Evolutionary conservation across 2,888 invertebrate genomes (phyloP), one percentile per base, ranked within the genome.

Genomic region (Lacanobia wlatinum): DNA sequence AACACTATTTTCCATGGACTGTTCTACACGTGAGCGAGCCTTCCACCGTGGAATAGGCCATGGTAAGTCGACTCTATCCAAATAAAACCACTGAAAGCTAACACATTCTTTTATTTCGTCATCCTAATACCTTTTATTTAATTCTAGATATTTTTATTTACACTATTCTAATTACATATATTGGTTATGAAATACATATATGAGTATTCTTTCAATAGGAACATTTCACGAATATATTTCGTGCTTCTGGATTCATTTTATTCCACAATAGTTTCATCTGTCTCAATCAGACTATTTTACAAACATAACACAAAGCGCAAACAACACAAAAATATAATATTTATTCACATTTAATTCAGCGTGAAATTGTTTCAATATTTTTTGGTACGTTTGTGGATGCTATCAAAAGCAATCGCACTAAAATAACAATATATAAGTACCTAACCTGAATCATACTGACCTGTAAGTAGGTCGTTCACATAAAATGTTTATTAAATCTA

Each of bases 1-100:
- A 92, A 88, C 87, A 91, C 92, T 95, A 87, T 96, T 95, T 95
- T 95, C 94, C 94, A 96, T 96, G 96, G 95, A 94, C 92, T 94
- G 92, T 94, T 94, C 93, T 93, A 93, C 91, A 90, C 90, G 92
- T 91, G 94, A 90, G 89, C 94, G 94, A 94, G 94, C 91, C 88
- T 91, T 88, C 90, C 92, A 90, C 88, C 91, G 91, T 95, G 94
- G 95, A 94, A 94, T 93, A 93, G 93, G 92, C 94, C 95, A 93
- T 95, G 96, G 96, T 95, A 94, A 95, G 95, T 95, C 90, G 87
- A 92, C 87, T 91, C 87, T 91, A 92, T 91, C 86, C 81, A 89
- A 94, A 94, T 94, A 95, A 94, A 95, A 91, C 84, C 82, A 90
- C 87, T 84, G 81, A 87, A 88, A 88, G 84, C 87, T 82, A 87